Evolutionary conservation across 1,140 invertebrate species (phyloP).

Genomic region (Anastatus disparis): DNA sequence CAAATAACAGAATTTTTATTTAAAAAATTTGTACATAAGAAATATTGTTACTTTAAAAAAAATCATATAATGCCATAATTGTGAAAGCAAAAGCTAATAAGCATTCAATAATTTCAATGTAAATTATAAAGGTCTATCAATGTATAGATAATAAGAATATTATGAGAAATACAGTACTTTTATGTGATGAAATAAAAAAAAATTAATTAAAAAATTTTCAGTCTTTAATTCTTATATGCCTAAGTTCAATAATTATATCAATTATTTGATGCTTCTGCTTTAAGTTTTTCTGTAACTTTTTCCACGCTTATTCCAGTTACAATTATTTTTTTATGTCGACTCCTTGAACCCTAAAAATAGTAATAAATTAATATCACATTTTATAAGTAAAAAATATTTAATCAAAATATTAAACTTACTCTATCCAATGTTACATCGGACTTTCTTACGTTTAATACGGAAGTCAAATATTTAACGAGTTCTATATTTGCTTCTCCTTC

Average conservation of each 20-base stretch:
- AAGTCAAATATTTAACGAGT: constrained; percentile 77
- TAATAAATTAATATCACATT: neutral
- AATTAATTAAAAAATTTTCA: neutral
- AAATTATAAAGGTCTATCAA: neutral
- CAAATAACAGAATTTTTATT: constrained; percentile 1
- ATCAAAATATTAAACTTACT: constrained; percentile 60
- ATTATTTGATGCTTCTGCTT: constrained; percentile 52
- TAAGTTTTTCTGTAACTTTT: constrained; percentile 58
- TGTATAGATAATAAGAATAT: neutral
- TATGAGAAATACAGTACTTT: constrained; percentile 14
- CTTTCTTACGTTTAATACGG: constrained; percentile 75
- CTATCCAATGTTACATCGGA: constrained; percentile 75
- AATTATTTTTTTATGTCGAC: constrained; percentile 64
- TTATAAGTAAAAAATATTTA: constrained; percentile 14
- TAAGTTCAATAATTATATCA: neutral
- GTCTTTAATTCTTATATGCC: neutral
- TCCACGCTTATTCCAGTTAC: constrained; percentile 58
- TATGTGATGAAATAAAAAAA: constrained; percentile 22
- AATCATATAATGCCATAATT: constrained; percentile 36
- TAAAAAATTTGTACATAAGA: constrained; percentile 26
- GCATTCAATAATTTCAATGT: neutral
- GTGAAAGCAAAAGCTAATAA: neutral
- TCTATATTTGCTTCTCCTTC: constrained; percentile 85
- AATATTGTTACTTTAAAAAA: constrained; percentile 1
- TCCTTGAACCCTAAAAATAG: constrained; percentile 64